phyloP scores from a whole-genome alignment of 2,888 invertebrate genomes.

The Dilophus febrilis region DNA sequence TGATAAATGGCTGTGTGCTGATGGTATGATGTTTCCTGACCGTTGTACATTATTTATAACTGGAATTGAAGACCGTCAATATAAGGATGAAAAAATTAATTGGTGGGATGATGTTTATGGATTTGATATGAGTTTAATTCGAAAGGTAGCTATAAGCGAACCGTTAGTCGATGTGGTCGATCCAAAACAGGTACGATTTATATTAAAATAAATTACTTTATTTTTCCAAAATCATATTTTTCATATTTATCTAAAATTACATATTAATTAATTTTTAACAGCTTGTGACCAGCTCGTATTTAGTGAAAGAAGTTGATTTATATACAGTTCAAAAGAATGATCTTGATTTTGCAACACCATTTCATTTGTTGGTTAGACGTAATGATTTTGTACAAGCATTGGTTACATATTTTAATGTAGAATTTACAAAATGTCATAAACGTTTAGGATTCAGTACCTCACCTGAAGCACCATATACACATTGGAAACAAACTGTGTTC shows the following conservation, averaged over 20 bases:
- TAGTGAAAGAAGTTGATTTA: conserved; percentile 94
- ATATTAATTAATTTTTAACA: conserved; percentile 15
- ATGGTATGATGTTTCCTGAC: conserved; percentile 87
- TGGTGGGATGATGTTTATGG: conserved; percentile 99
- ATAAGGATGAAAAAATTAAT: conserved; percentile 99
- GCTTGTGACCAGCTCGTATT: conserved; percentile 88
- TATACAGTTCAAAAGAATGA: conserved; percentile 95
- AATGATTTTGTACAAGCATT: conserved; percentile 96
- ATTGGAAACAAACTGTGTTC: conserved; percentile 96
- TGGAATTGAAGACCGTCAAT: conserved; percentile 90
- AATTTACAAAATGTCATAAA: conserved; percentile 99
- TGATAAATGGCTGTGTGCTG: conserved; percentile 89
- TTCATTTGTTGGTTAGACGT: conserved; percentile 63
- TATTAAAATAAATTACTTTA: background rate
- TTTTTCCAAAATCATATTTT: background rate
- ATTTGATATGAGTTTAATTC: conserved; percentile 97
- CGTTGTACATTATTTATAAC: conserved; percentile 88
- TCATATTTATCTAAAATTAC: conserved; percentile 12
- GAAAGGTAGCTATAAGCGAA: conserved; percentile 94
- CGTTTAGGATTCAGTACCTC: conserved; percentile 95
- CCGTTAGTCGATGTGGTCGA: conserved; percentile 98
- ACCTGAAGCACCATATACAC: conserved; percentile 94
- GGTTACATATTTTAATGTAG: conserved; percentile 97
- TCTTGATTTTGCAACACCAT: conserved; percentile 78
- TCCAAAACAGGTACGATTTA: conserved; percentile 55